Percentiles rank a stretch among this genome's conserved stretches.
Evolutionary conservation across 2,113 vertebrate species (phyloP).

Genomic region (Falcunculus frontatus): DNA sequence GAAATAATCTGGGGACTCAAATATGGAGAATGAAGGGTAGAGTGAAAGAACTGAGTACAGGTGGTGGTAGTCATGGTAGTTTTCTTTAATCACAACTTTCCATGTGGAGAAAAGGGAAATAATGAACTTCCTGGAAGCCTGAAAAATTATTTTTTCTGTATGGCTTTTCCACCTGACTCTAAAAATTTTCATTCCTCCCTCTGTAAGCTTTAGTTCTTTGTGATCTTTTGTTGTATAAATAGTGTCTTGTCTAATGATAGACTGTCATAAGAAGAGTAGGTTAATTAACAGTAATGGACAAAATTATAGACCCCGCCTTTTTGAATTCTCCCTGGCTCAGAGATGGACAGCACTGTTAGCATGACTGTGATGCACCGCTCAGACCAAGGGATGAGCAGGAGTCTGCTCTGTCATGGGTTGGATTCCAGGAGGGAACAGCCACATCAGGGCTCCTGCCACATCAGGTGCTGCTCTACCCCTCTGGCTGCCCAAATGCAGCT

Average conservation of each 20-base stretch:
- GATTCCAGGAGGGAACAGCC: background rate
- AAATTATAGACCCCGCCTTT: background rate
- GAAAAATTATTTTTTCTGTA: background rate
- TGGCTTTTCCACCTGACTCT: background rate
- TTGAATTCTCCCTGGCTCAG: background rate
- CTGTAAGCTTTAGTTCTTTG: background rate
- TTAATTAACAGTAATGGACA: background rate
- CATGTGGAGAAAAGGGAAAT: background rate
- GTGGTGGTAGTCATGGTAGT: background rate
- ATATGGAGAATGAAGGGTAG: background rate
- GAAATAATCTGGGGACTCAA: background rate
- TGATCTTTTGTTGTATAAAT: background rate
- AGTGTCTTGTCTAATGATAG: background rate
- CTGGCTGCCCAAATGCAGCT: background rate
- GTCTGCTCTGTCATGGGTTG: rapidly evolving
- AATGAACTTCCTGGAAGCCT: background rate
- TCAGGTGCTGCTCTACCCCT: background rate
- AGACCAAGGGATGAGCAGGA: background rate
- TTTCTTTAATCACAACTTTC: background rate
- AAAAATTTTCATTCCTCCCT: background rate
- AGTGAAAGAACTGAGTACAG: background rate
- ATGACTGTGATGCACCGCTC: background rate
- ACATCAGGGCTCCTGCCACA: rapidly evolving
- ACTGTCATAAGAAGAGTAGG: background rate
- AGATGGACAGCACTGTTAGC: background rate